A percentile compares a stretch with the other conserved stretches of the same genome.
phyloP scores from a whole-genome alignment of 2,888 invertebrate species.

The Caenorhabditis imperialis region DNA sequence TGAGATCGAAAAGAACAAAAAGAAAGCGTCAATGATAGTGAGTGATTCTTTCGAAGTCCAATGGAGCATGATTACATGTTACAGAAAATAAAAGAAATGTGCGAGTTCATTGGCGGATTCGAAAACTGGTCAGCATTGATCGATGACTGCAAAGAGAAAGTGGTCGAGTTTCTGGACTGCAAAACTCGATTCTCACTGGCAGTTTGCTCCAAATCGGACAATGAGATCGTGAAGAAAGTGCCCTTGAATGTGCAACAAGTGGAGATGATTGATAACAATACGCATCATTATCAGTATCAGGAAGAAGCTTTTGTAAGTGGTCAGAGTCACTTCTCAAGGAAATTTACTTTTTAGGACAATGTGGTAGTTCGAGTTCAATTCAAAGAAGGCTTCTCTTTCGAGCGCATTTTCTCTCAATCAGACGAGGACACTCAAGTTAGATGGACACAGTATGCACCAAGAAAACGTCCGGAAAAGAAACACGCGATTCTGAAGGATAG shows the following conservation, averaged over 20 bases:
- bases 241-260: not conserved
- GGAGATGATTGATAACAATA: not conserved
- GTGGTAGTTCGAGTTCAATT: slow-evolving; percentile 10
- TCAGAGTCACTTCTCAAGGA: too few species aligned
- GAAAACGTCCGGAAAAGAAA: not conserved
- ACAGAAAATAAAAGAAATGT: slow-evolving; percentile 1
- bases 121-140: slow-evolving; percentile 2
- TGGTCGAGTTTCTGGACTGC: slow-evolving; percentile 11
- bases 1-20: too few species aligned
- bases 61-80: too few species aligned
- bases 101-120: slow-evolving; percentile 3
- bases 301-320: slow-evolving; percentile 11
- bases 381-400: too few species aligned
- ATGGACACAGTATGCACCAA: slow-evolving; percentile 2
- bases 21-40: too few species aligned
- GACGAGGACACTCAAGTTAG: slow-evolving; percentile 5
- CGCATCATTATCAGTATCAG: not conserved
- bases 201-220: slow-evolving; percentile 9
- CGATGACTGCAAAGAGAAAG: not conserved
- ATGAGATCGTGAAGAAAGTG: not conserved
- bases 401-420: too few species aligned
- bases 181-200: slow-evolving; percentile 1
- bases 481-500: not conserved
- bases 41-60: too few species aligned
- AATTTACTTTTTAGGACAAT: too few species aligned